Base-by-base conservation (phyloP, 2,113 vertebrate species). In the Callipepla californica region DNA sequence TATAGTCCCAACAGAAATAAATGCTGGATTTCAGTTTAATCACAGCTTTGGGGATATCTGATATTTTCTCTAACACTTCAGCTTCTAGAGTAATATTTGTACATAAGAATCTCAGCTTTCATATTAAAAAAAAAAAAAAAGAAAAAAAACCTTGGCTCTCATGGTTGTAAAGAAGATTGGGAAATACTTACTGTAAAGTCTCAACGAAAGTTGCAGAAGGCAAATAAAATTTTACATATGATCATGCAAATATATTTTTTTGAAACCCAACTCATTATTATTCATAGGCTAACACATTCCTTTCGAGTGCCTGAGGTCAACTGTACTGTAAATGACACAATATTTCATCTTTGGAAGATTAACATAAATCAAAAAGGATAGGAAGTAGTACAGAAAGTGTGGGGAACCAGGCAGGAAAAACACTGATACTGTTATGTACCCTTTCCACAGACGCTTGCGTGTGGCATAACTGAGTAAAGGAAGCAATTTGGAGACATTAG, bases 151-250 rank as follows among this genome's bases (percentile, higher is more conserved):
- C 47, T 61, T 85, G 51, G 7, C 5, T 9, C 9, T 82, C 58
- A 19, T 38, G 32, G 5, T 80, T 66, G 38, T n/a, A 18, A n/a
- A 57, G 38, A 73, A 55, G 30, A 44, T 18, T n/a, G 42, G 32
- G 83, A 85, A 87, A 74, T 0, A 0, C 61, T 80, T 44, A 55
- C 55, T 77, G 28, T 63, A 34, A 88, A 63, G 1, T 58, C 36
- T 89, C n/a, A 62, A 42, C 17, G 76, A 78, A 86, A 91, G 79
- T 7, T 34, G 7, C 67, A 89, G 70, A 94, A 13, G 21, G 30
- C 22, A 93, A 94, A 93, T 85, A 80, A 87, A 65, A 77, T 70
- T 7, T 50, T 38, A 74, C 87, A 82, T 14, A 77, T 42, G 55
- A 70, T 67, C 42, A 62, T 80, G 14, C 20, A 89, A 90, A 94